Conservation (phyloP, 2,888 invertebrate genomes). For the Tineola bisselliella region DNA sequence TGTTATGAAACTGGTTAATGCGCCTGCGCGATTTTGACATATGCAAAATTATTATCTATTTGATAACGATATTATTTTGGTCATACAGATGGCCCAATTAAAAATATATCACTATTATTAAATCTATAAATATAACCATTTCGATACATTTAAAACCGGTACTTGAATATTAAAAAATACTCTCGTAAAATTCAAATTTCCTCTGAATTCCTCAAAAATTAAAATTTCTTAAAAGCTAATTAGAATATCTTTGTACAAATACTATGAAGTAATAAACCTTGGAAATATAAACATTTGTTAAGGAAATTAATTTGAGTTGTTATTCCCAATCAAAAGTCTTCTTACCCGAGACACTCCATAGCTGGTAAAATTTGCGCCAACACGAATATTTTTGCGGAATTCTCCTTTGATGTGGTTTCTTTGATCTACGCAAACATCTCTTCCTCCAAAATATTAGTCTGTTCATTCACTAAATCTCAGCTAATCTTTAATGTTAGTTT, state of each 20-base stretch:
- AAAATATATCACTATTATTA: background rate
- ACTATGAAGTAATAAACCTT: background rate
- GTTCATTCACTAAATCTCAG: slow-evolving; percentile 30
- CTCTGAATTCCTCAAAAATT: background rate
- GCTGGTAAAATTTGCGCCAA: slow-evolving; percentile 32
- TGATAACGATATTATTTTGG: background rate
- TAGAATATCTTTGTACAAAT: slow-evolving; percentile 3
- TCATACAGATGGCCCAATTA: background rate
- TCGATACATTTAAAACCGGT: background rate
- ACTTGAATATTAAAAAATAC: background rate
- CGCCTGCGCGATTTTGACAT: slow-evolving; percentile 3
- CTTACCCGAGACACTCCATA: slow-evolving; percentile 54
- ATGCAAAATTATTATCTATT: background rate
- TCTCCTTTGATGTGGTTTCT: slow-evolving; percentile 21
- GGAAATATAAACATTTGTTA: slow-evolving; percentile 3
- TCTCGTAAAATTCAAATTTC: background rate
- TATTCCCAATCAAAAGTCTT: slow-evolving; percentile 34
- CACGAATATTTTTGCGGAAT: slow-evolving; percentile 12
- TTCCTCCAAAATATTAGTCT: slow-evolving; percentile 21
- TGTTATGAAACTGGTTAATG: background rate
- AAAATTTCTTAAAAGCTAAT: background rate
- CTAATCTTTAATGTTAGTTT: background rate
- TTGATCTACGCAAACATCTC: slow-evolving; percentile 35
- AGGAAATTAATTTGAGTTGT: slow-evolving; percentile 26
- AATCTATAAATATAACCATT: background rate